Base-by-base conservation (phyloP, 92 coral and sea anemone genomes). In the Isaurus tuberculatus region DNA sequence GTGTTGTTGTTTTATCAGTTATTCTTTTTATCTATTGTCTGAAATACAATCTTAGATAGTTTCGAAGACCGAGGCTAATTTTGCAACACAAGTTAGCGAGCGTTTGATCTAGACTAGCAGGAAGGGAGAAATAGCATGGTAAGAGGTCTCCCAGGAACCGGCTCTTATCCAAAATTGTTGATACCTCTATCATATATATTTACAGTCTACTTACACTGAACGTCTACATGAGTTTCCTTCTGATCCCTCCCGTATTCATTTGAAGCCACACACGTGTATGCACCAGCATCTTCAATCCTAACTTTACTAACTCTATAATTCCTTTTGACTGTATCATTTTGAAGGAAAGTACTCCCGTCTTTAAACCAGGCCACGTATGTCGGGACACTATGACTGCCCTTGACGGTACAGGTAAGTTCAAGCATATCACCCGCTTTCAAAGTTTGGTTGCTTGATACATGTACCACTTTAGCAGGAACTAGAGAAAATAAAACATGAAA, bases 151-250 rank as follows among this genome's bases (percentile, higher is more conserved):
- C n/a, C n/a, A n/a, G 11, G 46, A 40, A 40, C 46, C 46, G 10
- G 7, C 0, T 7, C 1, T 2, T 1, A 2, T 40, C 9, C 46
- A 40, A 40, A 40, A 13, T 40, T 40, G 11, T 40, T 4, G 42
- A 40, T 0, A 0, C 11, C 11, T n/a, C n/a, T n/a, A n/a, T n/a
- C n/a, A n/a, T n/a, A n/a, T n/a, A n/a, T n/a, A n/a, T n/a, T n/a
- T n/a, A n/a, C n/a, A n/a, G n/a, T n/a, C n/a, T 33, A 91, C 93
- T 84, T 67, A 93, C 98, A 90, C 67, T 72, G 82, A 28, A 93
- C 91, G 7, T 79, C 68, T n/a, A 97, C 81, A 11, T 25, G 32
- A 6, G 88, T 82, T 20, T 86, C 37, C 86, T 70, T 85, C 49
- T 78, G 85, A 51, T 77, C 94, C 23, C 86, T 48, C 25, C 93